A percentile compares a stretch with the other conserved stretches of the same genome.
Conservation (phyloP, 2,797 vertebrate genomes). For the Pseudomugil gertrudae region DNA sequence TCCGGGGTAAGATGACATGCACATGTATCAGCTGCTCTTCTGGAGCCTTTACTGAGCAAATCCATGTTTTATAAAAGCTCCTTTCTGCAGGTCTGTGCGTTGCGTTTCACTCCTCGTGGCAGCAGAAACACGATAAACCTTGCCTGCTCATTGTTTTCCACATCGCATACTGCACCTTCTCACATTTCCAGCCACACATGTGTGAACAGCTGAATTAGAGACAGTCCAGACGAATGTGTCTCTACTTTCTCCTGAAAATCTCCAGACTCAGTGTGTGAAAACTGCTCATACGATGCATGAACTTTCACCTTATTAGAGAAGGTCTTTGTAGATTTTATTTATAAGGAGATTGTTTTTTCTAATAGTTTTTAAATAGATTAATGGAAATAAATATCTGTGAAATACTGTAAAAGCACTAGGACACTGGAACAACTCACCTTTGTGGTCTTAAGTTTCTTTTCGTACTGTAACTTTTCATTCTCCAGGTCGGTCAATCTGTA, state of each 20-base stretch:
- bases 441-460: constrained; percentile 95
- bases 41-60: neutral
- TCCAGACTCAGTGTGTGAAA: neutral
- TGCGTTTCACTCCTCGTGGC: neutral
- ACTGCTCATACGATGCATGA: neutral
- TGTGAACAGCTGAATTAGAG: neutral
- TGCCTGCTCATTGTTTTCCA: neutral
- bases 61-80: neutral
- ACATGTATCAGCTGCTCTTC: neutral
- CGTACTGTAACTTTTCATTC: constrained; percentile 90
- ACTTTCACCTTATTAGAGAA: neutral
- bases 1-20: neutral
- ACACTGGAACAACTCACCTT: constrained; percentile 85
- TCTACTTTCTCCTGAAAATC: neutral
- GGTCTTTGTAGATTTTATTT: neutral
- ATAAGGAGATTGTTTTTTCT: neutral
- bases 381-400: neutral
- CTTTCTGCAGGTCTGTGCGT: neutral
- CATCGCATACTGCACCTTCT: neutral
- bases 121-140: neutral
- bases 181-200: neutral
- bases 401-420: neutral
- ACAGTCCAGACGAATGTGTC: neutral
- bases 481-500: constrained; percentile 93
- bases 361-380: neutral